A percentile compares a stretch with the other conserved stretches of the same genome.
These are phyloP conservation scores for Platysteira castanea DNA, from an alignment of 2,113 vertebrate genomes.

Conservation along the genomic window DNA sequence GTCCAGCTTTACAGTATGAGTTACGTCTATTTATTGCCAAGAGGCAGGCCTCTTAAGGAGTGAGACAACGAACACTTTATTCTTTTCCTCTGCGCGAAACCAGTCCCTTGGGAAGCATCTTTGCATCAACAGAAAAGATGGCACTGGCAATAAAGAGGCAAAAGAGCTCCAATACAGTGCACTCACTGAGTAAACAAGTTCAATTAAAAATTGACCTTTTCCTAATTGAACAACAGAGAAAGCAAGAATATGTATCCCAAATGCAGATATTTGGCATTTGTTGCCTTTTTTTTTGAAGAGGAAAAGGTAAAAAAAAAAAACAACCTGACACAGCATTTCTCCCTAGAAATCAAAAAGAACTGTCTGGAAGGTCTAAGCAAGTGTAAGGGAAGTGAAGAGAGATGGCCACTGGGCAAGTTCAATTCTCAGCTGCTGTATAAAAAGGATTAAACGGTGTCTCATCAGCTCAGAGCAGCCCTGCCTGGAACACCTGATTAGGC, in stretches of 20 bases:
- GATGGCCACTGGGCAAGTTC: not conserved
- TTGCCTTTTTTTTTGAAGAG: not conserved
- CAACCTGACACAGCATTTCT: not conserved
- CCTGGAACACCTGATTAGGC: not conserved
- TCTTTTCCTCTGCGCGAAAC: not conserved
- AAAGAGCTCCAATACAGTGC: not conserved
- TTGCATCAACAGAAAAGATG: not conserved
- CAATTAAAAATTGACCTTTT: not conserved
- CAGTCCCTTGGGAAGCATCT: not conserved
- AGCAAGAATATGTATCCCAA: not conserved
- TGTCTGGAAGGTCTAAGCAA: not conserved
- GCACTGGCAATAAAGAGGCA: not conserved
- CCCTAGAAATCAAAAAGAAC: not conserved
- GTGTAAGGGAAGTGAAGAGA: not conserved
- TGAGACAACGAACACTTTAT: not conserved
- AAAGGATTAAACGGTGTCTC: not conserved
- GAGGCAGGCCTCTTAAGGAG: not conserved
- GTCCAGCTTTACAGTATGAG: not conserved
- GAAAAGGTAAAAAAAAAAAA: not conserved
- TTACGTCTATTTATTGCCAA: not conserved
- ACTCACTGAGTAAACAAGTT: not conserved
- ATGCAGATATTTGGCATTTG: not conserved
- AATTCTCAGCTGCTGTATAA: not conserved
- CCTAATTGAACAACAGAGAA: not conserved
- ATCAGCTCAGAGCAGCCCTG: not conserved